Conservation (phyloP, 2,113 vertebrate species). For the Penelope pileata region DNA sequence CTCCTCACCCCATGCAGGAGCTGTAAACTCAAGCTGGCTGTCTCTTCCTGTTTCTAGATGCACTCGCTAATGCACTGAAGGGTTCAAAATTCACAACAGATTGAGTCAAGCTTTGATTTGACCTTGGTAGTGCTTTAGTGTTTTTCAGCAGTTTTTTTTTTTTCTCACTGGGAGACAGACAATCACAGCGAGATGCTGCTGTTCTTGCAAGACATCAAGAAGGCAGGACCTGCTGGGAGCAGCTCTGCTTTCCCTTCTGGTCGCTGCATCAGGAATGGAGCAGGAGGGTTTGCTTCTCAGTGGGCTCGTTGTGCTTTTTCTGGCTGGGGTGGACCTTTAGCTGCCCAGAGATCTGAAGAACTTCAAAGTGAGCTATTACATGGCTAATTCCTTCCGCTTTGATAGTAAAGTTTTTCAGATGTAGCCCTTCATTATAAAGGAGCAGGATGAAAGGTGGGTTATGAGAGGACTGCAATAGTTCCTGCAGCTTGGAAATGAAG, state of each 20-base stretch:
- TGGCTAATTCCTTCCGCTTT: background rate
- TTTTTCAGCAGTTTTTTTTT: background rate
- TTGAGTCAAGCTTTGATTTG: slow-evolving; percentile 1
- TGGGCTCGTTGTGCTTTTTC: background rate
- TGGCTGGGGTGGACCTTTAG: background rate
- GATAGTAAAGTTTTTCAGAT: background rate
- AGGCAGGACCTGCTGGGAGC: background rate
- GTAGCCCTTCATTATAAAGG: background rate
- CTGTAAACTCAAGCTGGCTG: background rate
- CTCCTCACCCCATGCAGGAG: background rate
- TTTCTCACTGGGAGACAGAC: background rate
- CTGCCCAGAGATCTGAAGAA: background rate
- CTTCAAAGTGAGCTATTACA: background rate
- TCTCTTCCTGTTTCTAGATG: background rate
- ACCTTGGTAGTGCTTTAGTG: background rate
- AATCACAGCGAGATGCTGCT: background rate
- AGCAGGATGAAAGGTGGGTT: background rate
- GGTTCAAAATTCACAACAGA: background rate
- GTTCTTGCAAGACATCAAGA: background rate
- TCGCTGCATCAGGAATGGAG: background rate
- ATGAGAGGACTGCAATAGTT: background rate
- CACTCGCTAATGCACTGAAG: background rate
- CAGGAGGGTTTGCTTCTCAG: background rate
- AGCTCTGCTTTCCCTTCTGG: background rate
- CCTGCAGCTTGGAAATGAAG: background rate